Base-by-base conservation (phyloP, 2,113 vertebrate genomes). In the Gallinago media region DNA sequence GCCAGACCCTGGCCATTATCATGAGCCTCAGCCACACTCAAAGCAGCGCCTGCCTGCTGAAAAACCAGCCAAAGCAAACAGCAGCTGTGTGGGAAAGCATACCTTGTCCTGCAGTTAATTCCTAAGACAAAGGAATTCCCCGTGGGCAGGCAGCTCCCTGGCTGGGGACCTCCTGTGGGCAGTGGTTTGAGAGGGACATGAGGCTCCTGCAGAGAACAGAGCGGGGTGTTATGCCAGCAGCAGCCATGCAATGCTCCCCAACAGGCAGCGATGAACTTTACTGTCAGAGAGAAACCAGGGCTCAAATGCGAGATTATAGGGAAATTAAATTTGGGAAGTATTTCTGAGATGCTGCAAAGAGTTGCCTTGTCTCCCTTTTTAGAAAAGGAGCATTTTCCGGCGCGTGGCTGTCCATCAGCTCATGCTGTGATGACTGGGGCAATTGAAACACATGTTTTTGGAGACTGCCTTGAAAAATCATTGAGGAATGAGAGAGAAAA, bases 121-220 rank as follows among this genome's bases (percentile, higher is more conserved):
- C 71, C 42, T 21, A 19, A 29, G 32, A 13, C 17, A 32, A 19
- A 42, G 15, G 44, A 72, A 42, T 82, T 54, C 67, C 34, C 0
- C 0, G 0, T 0, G 0, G n/a, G 49, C 58, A 71, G n/a, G 5
- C 14, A 42, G n/a, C 11, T 63, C 18, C 20, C 49, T 54, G 5
- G 3, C 6, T 0, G 3, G 34, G 22, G 23, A 62, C 14, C 23
- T 34, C 14, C 11, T 42, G 42, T 0, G 4, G 71, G 27, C 8
- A 62, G 40, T 15, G 12, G 6, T 79, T 16, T 5, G 3, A 32
- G 5, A 32, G 27, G 31, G 29, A 8, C 36, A 14, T 9, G 31
- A 26, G 73, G 9, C 12, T 72, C 59, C 63, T 61, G 34, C 8
- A 29, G 34, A 55, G 26, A 49, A 25, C 9, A 76, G 10, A 40